phyloP scores from a whole-genome alignment of 1,140 invertebrate species.

The Drosophila orosa region DNA sequence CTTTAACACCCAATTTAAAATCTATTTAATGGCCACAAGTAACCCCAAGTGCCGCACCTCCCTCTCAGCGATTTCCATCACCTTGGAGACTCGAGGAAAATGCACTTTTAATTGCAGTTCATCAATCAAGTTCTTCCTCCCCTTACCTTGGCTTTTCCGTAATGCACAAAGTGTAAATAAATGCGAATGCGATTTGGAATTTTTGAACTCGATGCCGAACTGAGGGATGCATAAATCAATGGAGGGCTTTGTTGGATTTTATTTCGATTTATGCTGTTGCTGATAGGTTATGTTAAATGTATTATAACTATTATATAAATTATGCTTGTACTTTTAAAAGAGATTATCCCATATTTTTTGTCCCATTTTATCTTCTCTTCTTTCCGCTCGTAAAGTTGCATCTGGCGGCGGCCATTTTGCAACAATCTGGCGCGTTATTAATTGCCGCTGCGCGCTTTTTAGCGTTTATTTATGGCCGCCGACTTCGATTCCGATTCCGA shows the following conservation, averaged over 20 bases:
- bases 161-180: conserved; percentile 42
- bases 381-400: conserved; percentile 60
- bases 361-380: background rate
- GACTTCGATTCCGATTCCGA: conserved; percentile 25
- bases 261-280: conserved; percentile 3
- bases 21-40: conserved; percentile 60
- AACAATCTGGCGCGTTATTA: conserved; percentile 58
- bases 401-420: conserved; percentile 66
- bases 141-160: background rate
- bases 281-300: background rate
- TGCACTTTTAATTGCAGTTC: conserved; percentile 72
- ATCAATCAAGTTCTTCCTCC: conserved; percentile 59
- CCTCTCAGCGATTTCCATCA: conserved; percentile 16
- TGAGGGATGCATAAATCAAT: conserved; percentile 64
- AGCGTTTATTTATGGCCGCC: conserved; percentile 65
- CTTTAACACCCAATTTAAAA: conserved; percentile 73
- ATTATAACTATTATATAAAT: too few relatives aligned
- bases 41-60: conserved; percentile 10
- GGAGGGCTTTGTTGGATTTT: conserved; percentile 12
- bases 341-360: background rate
- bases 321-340: background rate
- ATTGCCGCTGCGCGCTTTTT: conserved; percentile 61
- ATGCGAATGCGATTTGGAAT: conserved; percentile 31
- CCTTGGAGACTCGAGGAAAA: conserved; percentile 55
- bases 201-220: conserved; percentile 32